Conservation (phyloP, 2,888 invertebrate genomes). For the Scaptomyza parva region DNA sequence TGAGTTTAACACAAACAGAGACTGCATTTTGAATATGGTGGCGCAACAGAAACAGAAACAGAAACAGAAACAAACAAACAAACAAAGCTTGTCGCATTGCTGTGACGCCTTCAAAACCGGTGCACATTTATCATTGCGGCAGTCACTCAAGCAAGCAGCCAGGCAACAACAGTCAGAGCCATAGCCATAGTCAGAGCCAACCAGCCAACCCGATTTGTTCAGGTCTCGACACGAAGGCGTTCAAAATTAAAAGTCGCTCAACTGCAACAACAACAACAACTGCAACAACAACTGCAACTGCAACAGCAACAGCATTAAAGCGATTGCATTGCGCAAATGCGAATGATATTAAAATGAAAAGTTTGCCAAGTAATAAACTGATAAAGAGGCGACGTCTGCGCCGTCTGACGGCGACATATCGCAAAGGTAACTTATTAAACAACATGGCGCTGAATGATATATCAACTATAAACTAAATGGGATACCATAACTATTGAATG, state of each 20-base stretch:
- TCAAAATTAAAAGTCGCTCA: conserved; percentile 82
- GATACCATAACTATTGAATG: conserved; percentile 6
- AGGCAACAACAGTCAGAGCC: conserved; percentile 20
- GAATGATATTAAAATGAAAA: conserved; percentile 80
- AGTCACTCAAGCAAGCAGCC: conserved; percentile 57
- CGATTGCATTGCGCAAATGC: conserved; percentile 73
- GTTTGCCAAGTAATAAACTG: conserved; percentile 81
- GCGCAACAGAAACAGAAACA: no score
- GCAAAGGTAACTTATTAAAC: conserved; percentile 77
- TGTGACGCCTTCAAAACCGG: conserved; percentile 62
- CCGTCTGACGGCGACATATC: conserved; percentile 76
- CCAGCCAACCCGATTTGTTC: conserved; percentile 69
- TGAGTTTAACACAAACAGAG: conserved; percentile 4
- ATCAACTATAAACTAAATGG: conserved; percentile 27
- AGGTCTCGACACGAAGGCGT: conserved; percentile 77
- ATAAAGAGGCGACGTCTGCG: conserved; percentile 80
- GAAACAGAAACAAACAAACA: no score
- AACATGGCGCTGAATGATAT: conserved; percentile 72
- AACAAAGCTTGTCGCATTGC: conserved; percentile 42
- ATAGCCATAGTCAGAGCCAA: neutral
- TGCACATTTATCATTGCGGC: conserved; percentile 73
- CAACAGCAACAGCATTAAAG: conserved; percentile 39
- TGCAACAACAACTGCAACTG: conserved; percentile 23
- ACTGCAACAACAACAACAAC: conserved; percentile 40
- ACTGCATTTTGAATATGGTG: conserved; percentile 8